Base-by-base conservation (phyloP, 2,888 invertebrate genomes). In the Thereva nobilitata region DNA sequence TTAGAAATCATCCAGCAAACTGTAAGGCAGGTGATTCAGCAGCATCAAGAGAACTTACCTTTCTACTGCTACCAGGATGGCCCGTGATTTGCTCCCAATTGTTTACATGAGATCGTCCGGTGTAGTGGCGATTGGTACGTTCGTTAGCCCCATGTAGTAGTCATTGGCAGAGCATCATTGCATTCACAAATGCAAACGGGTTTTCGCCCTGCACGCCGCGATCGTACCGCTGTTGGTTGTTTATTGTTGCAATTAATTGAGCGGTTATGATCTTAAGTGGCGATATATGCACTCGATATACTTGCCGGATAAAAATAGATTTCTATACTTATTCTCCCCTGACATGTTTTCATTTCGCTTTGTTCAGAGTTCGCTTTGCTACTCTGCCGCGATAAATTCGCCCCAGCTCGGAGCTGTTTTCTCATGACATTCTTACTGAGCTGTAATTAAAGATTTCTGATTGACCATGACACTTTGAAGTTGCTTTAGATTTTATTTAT, bases 241-340 rank as follows among this genome's bases (percentile, higher is more conserved):
- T 64, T 64, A 64, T 64, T 64, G 55, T 45, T 55, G 55, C 55
- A 64, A 64, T 64, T 64, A 64, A 64, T 64, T 64, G 64, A 64
- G 55, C 47, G 55, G 64, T 55, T 64, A 54, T 64, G 54, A 64
- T 64, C 64, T 49, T 64, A 64, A 64, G 54, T 54, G 55, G 45
- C 34, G 64, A 64, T 64, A 23, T 23, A 64, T 53, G 61, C 50
- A 61, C 50, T 42, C 61, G 50, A 61, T 61, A 61, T 61, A 61
- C 61, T 61, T 40, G 50, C 41, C 9, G 40, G 50, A 50, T 61
- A 61, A 50, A 61, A 61, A 61, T 61, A 61, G 61, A 61, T 50
- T 61, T 61, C 40, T 61, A 49, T 50, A 61, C 61, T 61, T 50
- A 61, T 50, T 61, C 61, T 50, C 50, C 50, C 61, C 61, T 61